These are phyloP conservation scores for Tenebrosternarchus preto DNA, from an alignment of 2,113 vertebrate species.

Conservation along the genomic window DNA sequence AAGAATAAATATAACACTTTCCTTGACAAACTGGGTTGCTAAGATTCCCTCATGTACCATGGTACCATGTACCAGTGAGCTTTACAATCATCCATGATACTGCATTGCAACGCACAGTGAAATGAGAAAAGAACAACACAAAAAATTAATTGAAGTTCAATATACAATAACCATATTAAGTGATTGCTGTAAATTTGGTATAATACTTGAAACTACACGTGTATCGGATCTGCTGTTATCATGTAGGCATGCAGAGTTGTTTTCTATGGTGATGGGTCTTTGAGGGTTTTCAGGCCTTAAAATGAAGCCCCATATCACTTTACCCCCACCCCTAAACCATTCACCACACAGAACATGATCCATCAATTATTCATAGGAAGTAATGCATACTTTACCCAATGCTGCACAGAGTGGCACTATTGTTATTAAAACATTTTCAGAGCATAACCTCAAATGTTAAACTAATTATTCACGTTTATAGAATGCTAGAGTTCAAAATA, in stretches of 20 bases:
- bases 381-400: slow-evolving; percentile 69
- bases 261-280: slow-evolving; percentile 2
- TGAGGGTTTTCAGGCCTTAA: slow-evolving; percentile 26
- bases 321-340: slow-evolving; percentile 53
- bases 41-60: background rate
- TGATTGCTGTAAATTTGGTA: too few relatives aligned
- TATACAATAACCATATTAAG: background rate
- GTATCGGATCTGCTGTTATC: background rate
- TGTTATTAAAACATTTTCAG: slow-evolving; percentile 59
- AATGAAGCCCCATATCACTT: slow-evolving; percentile 58
- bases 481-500: background rate
- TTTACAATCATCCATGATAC: background rate
- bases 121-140: too few relatives aligned
- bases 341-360: slow-evolving; percentile 48
- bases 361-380: slow-evolving; percentile 72
- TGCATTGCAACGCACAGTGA: background rate
- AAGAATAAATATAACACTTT: background rate
- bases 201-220: too few relatives aligned
- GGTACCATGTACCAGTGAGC: background rate
- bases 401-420: slow-evolving; percentile 51
- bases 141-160: background rate
- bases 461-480: slow-evolving; percentile 56
- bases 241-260: slow-evolving; percentile 7
- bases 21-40: background rate
- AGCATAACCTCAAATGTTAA: slow-evolving; percentile 48